Conservation (phyloP, 2,113 vertebrate genomes). For the Apaloderma vittatum region DNA sequence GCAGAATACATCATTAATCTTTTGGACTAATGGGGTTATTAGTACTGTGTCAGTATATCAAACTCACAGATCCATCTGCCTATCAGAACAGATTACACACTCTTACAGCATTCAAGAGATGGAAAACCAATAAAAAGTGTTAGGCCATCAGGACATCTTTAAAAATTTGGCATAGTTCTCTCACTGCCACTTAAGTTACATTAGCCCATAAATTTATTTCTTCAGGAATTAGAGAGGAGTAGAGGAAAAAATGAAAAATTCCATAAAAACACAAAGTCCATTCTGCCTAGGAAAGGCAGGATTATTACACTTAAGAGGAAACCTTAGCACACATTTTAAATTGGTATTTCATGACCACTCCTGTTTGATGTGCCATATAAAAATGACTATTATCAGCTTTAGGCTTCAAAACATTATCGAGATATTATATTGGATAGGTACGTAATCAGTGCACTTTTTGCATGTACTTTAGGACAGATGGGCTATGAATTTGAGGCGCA, state of each 20-base stretch:
- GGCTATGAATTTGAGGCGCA: background rate
- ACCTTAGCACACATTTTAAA: background rate
- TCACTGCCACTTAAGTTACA: background rate
- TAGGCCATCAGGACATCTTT: background rate
- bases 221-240: background rate
- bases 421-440: background rate
- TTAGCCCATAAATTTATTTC: background rate
- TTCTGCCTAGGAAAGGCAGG: background rate
- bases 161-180: background rate
- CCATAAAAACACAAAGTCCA: background rate
- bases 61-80: slow-evolving; percentile 26
- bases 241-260: background rate
- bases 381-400: background rate
- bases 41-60: slow-evolving; percentile 36
- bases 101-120: slow-evolving; percentile 1
- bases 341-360: background rate
- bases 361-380: background rate
- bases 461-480: background rate
- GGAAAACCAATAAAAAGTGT: slow-evolving; percentile 21
- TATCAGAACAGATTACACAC: slow-evolving; percentile 1
- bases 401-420: background rate
- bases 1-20: slow-evolving; percentile 7
- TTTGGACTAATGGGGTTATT: slow-evolving; percentile 8
- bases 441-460: background rate
- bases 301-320: background rate